Base-by-base conservation (phyloP, 2,113 vertebrate species). In the Equus quagga region DNA sequence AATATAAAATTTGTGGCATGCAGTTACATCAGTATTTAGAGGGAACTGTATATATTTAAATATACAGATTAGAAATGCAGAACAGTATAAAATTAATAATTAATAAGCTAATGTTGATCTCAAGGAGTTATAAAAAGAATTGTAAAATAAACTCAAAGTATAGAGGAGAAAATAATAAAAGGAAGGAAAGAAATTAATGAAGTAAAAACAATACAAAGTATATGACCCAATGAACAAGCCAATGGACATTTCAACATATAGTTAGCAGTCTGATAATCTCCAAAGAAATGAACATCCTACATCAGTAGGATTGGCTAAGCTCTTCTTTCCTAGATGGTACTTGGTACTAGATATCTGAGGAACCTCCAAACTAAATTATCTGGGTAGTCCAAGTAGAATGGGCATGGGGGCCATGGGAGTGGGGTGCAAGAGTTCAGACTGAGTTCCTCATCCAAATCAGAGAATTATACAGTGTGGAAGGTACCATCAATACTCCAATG, bases 391-490 rank as follows among this genome's bases (percentile, higher is more conserved):
- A 87, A 12, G 3, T 33, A 69, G 44, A 82, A 87, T n/a, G 26
- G 6, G 19, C 2, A 10, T 46, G 14, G 3, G 3, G 0, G n/a
- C 3, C 12, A 46, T 13, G 11, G 11, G 18, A 15, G 3, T 79
- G 26, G n/a, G 3, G 31, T n/a, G 0, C 14, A 79, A 60, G 33
- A 44, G 5, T 78, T n/a, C 11, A n/a, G 46, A 28, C 6, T 19
- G 8, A 85, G 19, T n/a, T 81, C 2, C 11, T 82, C 46, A 49
- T 54, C 6, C 5, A 73, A 4, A 76, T 33, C 36, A 64, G 44
- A 86, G 14, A 91, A 73, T 7, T 1, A 1, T 41, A n/a, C 5
- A 21, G 0, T 21, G 24, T 85, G 78, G 28, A 60, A 94, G 14
- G 17, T 67, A 44, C 11, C 24, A 81, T 36, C 60, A 73, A 2